Conservation (phyloP, 2,888 invertebrate species). For the Hirtodrosophila alboralis region DNA sequence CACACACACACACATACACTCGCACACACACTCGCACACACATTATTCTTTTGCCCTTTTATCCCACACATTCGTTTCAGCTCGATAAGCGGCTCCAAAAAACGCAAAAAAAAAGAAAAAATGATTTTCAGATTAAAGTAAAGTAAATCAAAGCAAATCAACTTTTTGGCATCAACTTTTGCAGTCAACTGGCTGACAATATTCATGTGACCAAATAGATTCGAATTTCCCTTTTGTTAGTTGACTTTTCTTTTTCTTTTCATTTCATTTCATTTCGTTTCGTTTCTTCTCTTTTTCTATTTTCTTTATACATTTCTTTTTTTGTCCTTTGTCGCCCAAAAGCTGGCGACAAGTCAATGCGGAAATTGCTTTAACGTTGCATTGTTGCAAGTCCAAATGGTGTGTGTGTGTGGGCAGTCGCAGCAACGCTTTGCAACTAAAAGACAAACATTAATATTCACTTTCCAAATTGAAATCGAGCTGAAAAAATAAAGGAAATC, state of each 20-base stretch:
- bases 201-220: slow-evolving; percentile 45
- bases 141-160: slow-evolving; percentile 66
- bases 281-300: no score
- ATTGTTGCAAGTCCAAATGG: slow-evolving; percentile 34
- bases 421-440: no score
- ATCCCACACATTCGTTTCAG: slow-evolving; percentile 27
- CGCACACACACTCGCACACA: slow-evolving; percentile 21
- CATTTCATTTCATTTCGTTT: no score
- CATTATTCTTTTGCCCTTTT: slow-evolving; percentile 29
- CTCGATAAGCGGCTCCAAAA: slow-evolving; percentile 21
- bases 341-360: slow-evolving; percentile 19
- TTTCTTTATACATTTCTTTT: background rate
- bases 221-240: slow-evolving; percentile 48
- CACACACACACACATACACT: slow-evolving; percentile 24
- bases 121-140: slow-evolving; percentile 70
- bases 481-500: background rate
- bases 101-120: slow-evolving; percentile 22
- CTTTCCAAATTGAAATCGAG: slow-evolving; percentile 5
- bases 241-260: slow-evolving; percentile 43
- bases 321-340: slow-evolving; percentile 19
- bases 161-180: slow-evolving; percentile 38
- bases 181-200: slow-evolving; percentile 22
- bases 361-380: slow-evolving; percentile 38
- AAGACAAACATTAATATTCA: slow-evolving; percentile 40
- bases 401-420: background rate